phyloP scores from a whole-genome alignment of 2,797 vertebrate species.

The Apogon talboti region DNA sequence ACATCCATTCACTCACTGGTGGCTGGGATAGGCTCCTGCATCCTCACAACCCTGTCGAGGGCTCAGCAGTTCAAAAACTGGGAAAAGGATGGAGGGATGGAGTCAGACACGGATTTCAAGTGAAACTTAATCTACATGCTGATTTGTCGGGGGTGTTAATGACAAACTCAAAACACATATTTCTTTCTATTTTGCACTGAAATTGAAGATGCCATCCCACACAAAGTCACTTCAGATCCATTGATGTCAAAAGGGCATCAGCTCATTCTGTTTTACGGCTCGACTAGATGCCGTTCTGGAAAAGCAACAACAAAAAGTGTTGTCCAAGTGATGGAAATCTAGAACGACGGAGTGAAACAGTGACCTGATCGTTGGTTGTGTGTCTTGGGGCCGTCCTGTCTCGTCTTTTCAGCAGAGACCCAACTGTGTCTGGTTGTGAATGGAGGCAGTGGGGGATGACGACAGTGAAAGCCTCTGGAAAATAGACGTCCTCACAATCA shows the following conservation, averaged over 20 bases:
- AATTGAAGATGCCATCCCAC: too few relatives aligned
- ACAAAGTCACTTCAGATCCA: slow-evolving; percentile 28
- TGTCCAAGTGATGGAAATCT: slow-evolving; percentile 19
- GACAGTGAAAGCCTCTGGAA: slow-evolving; percentile 6
- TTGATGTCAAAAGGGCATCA: too few relatives aligned
- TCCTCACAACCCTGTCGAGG: too few relatives aligned
- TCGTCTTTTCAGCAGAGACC: slow-evolving; percentile 12
- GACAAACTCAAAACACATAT: too few relatives aligned
- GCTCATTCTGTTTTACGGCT: slow-evolving; percentile 16
- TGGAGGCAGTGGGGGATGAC: background rate
- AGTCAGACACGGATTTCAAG: too few relatives aligned
- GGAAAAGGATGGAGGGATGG: too few relatives aligned
- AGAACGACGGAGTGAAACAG: slow-evolving; percentile 32
- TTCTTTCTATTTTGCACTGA: too few relatives aligned
- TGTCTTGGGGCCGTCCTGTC: slow-evolving; percentile 32
- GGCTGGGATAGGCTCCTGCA: too few relatives aligned
- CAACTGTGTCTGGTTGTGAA: background rate
- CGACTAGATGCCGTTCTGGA: slow-evolving; percentile 13
- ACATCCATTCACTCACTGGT: too few relatives aligned
- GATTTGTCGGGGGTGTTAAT: too few relatives aligned
- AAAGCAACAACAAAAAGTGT: slow-evolving; percentile 6
- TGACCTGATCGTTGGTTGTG: slow-evolving; percentile 35
- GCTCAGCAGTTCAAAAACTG: too few relatives aligned
- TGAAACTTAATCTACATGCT: too few relatives aligned
- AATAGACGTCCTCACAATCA: slow-evolving; percentile 14